Base-by-base conservation (phyloP, 1,140 invertebrate species). In the Drosophila setifemur region DNA sequence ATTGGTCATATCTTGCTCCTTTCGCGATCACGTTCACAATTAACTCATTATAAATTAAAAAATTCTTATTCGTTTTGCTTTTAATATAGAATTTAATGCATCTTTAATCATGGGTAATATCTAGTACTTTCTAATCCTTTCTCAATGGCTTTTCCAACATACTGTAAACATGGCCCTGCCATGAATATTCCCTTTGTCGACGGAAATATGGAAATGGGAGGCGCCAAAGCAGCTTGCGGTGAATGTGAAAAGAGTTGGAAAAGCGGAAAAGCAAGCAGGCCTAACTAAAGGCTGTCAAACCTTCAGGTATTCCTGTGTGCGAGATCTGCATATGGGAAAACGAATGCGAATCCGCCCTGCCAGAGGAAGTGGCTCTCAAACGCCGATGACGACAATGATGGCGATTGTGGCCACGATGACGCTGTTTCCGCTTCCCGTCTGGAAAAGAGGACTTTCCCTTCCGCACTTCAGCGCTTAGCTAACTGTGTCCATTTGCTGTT, bases 351-450 rank as follows among this genome's bases (percentile, higher is more conserved):
- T n/a, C n/a, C n/a, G n/a, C n/a, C n/a, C 16, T 63, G 42, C 12
- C 42, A 48, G 25, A 48, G 60, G 25, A 64, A 64, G 18, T 37
- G 33, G 12, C 43, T 49, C 57, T 40, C 42, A 37, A 25, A 44
- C 31, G 67, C 49, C 66, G 44, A 70, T 66, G 61, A 37, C 40
- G 55, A 63, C 43, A 19, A 64, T 64, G 43, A 45, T 37, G 39
- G 14, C 14, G 61, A 6, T 49, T 25, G 60, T 55, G 54, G 61
- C 71, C 49, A 43, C 64, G 72, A 49, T 68, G 63, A 47, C 44
- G 63, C 42, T 55, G 50, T 55, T 69, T 73, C 63, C 69, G 55
- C 29, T 78, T 60, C 40, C 75, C 31, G 31, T 53, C 52, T 48
- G 47, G 42, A 9, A 21, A 43, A 47, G 5, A 6, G 8, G 16